Evolutionary conservation across 2,113 vertebrate species (phyloP).

Genomic region (Neodontobutis hainanensis): DNA sequence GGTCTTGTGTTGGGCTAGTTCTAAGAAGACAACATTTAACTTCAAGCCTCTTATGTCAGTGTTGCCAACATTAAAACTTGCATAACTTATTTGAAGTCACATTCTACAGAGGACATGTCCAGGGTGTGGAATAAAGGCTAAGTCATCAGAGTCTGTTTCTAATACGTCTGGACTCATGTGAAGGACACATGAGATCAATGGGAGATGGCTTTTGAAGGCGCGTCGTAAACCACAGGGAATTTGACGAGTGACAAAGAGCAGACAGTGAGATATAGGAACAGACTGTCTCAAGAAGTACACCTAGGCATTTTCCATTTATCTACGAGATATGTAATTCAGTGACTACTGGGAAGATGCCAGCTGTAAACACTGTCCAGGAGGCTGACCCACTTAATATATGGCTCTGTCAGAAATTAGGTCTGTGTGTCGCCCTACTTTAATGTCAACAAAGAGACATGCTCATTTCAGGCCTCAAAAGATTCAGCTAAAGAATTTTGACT

Average conservation of each 20-base stretch:
- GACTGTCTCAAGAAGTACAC: slow-evolving; percentile 49
- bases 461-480: no score
- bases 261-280: slow-evolving; percentile 33
- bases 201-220: slow-evolving; percentile 12
- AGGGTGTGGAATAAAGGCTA: not conserved
- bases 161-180: slow-evolving; percentile 15
- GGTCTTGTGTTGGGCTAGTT: no score
- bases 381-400: slow-evolving; percentile 62
- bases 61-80: not conserved
- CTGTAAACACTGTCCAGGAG: slow-evolving; percentile 51
- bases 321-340: slow-evolving; percentile 45
- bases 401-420: slow-evolving; percentile 54
- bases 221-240: slow-evolving; percentile 37
- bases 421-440: slow-evolving; percentile 58
- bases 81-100: not conserved
- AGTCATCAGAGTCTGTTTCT: slow-evolving; percentile 1
- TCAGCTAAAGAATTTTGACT: no score
- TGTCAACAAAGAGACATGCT: slow-evolving; percentile 21
- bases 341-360: slow-evolving; percentile 33
- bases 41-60: not conserved
- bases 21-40: no score
- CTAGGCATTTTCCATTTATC: slow-evolving; percentile 46
- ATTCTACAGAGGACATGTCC: not conserved
- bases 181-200: not conserved
- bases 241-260: slow-evolving; percentile 27